phyloP scores from a whole-genome alignment of 2,113 vertebrate species.

The Oophaga pumilio region DNA sequence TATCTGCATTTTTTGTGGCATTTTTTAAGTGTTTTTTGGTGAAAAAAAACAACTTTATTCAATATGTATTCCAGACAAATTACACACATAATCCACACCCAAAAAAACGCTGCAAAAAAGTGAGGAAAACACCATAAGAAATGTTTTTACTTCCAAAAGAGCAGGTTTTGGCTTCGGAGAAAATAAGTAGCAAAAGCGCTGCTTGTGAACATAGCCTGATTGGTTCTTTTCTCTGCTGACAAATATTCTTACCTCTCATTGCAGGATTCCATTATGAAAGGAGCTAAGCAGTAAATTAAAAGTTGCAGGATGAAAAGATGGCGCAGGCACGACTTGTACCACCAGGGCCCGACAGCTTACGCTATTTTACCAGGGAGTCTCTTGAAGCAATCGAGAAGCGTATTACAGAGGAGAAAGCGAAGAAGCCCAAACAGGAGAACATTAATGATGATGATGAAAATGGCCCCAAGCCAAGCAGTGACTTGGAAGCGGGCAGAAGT shows the following conservation, averaged over 20 bases:
- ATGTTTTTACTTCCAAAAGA: too few species aligned
- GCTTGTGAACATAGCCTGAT: too few species aligned
- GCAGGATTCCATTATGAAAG: slow-evolving; percentile 73
- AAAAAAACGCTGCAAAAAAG: too few species aligned
- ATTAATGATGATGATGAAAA: slow-evolving; percentile 74
- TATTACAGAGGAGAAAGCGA: slow-evolving; percentile 81
- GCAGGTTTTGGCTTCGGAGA: too few species aligned
- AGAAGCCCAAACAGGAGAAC: slow-evolving; percentile 77
- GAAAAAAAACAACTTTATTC: too few species aligned
- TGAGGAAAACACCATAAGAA: too few species aligned
- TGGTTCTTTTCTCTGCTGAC: not conserved
- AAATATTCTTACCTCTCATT: slow-evolving; percentile 48
- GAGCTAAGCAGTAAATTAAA: slow-evolving; percentile 74
- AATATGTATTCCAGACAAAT: too few species aligned
- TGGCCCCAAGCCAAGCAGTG: slow-evolving; percentile 76
- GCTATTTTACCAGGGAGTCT: slow-evolving; percentile 84
- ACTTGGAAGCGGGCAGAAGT: slow-evolving; percentile 88
- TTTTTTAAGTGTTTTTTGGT: too few species aligned
- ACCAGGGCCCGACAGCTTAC: slow-evolving; percentile 90
- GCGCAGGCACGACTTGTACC: slow-evolving; percentile 80
- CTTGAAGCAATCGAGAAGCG: slow-evolving; percentile 88
- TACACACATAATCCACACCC: too few species aligned
- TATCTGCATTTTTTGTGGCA: too few species aligned
- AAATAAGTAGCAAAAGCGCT: too few species aligned
- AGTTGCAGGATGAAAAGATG: slow-evolving; percentile 97